A percentile compares a stretch with the other conserved stretches of the same genome.
phyloP scores from a whole-genome alignment of 1,140 invertebrate species.

The Theocolax elegans region DNA sequence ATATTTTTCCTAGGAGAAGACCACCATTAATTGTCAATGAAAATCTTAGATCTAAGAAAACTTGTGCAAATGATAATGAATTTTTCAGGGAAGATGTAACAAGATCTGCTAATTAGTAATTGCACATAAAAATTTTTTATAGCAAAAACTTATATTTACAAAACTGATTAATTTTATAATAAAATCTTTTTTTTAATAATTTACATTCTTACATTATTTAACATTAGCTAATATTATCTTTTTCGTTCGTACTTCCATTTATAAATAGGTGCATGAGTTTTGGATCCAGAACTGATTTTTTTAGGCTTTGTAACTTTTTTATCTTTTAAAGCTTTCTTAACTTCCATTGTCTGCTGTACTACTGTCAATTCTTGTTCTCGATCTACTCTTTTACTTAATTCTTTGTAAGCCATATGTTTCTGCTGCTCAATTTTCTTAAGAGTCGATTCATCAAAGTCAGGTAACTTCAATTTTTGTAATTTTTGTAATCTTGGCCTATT shows the following conservation, averaged over 20 bases:
- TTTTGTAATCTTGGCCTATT: constrained; percentile 76
- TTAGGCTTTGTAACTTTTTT: constrained; percentile 74
- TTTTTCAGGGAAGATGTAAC: not conserved
- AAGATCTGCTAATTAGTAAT: constrained; percentile 7
- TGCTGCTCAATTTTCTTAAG: constrained; percentile 69
- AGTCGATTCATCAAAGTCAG: constrained; percentile 57
- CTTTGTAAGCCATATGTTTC: constrained; percentile 77
- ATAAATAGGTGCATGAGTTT: constrained; percentile 81
- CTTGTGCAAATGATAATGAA: not conserved
- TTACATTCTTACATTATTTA: constrained; percentile 3
- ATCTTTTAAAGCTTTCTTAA: constrained; percentile 79
- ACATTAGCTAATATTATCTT: constrained; percentile 46
- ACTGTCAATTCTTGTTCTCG: constrained; percentile 84
- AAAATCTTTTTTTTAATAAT: constrained; percentile 17
- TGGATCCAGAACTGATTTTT: constrained; percentile 75
- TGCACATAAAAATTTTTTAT: constrained; percentile 21
- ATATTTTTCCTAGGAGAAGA: not conserved
- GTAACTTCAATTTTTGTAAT: constrained; percentile 72
- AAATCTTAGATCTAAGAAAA: not conserved
- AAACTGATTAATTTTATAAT: constrained; percentile 14
- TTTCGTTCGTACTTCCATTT: constrained; percentile 89
- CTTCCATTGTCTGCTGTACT: constrained; percentile 86
- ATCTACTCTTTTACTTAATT: constrained; percentile 83
- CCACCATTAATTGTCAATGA: not conserved
- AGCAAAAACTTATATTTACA: constrained; percentile 30